These are phyloP conservation scores for Phortica variegata DNA, from an alignment of 1,140 invertebrate species.

Conservation along the genomic window DNA sequence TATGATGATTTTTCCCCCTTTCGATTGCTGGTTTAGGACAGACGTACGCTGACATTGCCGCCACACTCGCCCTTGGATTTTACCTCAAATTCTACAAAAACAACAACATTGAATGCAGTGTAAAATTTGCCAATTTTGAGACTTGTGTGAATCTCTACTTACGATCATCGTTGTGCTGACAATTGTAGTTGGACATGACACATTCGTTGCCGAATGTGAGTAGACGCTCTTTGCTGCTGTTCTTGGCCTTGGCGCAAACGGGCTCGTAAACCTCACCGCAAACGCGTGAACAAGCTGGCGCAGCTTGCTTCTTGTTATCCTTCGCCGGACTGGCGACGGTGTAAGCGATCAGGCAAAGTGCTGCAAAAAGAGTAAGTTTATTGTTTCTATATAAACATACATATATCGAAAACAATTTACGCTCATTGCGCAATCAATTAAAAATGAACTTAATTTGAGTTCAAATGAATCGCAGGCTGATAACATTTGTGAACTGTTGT, in stretches of 20 bases:
- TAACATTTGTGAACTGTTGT: too few species aligned
- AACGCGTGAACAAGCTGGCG: slow-evolving; percentile 17
- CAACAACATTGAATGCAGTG: too few species aligned
- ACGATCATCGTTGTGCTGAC: slow-evolving; percentile 49
- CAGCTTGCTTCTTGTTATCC: slow-evolving; percentile 31
- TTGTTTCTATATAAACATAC: too few species aligned
- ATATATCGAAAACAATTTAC: too few species aligned
- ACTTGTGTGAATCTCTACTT: slow-evolving; percentile 10
- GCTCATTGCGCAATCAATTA: background rate
- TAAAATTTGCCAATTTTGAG: too few species aligned
- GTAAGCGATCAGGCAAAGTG: slow-evolving; percentile 35
- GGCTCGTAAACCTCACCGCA: slow-evolving; percentile 41
- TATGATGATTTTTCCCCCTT: slow-evolving; percentile 3
- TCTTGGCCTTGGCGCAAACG: slow-evolving; percentile 42
- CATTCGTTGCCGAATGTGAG: slow-evolving; percentile 46
- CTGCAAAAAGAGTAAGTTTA: slow-evolving; percentile 5
- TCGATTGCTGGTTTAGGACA: slow-evolving; percentile 26
- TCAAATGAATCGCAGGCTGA: too few species aligned
- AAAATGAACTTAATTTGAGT: too few species aligned
- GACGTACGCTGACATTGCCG: slow-evolving; percentile 46
- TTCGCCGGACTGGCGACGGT: slow-evolving; percentile 34
- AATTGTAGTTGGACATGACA: slow-evolving; percentile 50
- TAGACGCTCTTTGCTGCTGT: slow-evolving; percentile 43
- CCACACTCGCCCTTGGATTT: slow-evolving; percentile 48
- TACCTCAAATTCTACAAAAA: slow-evolving; percentile 35